Evolutionary conservation across 2,888 invertebrate genomes (phyloP).

Genomic region (Eilema caniola): DNA sequence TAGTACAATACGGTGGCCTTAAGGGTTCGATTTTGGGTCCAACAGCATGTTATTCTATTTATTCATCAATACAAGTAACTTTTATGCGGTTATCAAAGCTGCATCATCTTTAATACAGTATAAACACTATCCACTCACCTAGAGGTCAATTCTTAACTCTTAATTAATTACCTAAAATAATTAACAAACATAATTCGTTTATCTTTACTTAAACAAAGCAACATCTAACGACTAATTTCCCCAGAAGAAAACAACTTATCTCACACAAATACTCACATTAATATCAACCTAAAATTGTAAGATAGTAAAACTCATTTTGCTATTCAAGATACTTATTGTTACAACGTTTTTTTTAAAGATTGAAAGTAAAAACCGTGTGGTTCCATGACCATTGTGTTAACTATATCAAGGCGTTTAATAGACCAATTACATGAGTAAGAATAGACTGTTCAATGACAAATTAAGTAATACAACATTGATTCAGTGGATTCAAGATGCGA

Average conservation of each 20-base stretch:
- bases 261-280: background rate
- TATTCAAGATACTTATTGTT: conserved; percentile 4
- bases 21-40: background rate
- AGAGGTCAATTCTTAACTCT: conserved; percentile 7
- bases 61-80: too few species aligned
- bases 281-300: conserved; percentile 18
- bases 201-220: conserved; percentile 37
- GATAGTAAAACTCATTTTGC: conserved; percentile 1
- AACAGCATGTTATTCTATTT: too few species aligned
- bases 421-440: conserved; percentile 49
- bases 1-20: background rate
- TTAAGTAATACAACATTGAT: conserved; percentile 41
- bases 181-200: conserved; percentile 34
- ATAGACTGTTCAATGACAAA: conserved; percentile 45
- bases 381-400: conserved; percentile 57
- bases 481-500: conserved; percentile 22
- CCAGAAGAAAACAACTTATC: conserved; percentile 14
- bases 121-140: background rate
- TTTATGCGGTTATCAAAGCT: background rate
- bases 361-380: conserved; percentile 47
- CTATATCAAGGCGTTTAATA: conserved; percentile 53
- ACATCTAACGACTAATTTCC: conserved; percentile 29
- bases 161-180: conserved; percentile 32
- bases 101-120: background rate
- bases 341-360: conserved; percentile 21